These are phyloP conservation scores for Belonocnema kinseyi DNA, from an alignment of 1,140 invertebrate species.

Conservation along the genomic window DNA sequence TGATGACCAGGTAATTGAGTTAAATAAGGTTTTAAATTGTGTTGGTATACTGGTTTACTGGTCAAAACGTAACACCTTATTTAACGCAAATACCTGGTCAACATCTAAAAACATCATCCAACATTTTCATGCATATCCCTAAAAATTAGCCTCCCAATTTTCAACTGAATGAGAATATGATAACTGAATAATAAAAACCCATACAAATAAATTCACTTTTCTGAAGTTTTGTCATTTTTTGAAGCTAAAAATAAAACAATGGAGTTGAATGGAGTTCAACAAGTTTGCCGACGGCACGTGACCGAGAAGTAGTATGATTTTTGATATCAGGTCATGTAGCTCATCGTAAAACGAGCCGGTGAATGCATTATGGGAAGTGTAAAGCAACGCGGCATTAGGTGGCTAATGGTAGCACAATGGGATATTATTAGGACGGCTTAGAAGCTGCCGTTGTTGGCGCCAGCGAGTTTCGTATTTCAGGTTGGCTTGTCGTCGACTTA, in stretches of 20 bases:
- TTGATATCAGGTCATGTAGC: constrained; percentile 37
- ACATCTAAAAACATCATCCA: no score
- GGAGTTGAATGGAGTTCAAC: not conserved
- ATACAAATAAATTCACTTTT: not conserved
- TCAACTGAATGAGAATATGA: no score
- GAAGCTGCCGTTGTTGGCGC: constrained; percentile 63
- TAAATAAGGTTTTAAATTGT: no score
- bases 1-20: no score
- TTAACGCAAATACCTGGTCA: no score
- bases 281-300: constrained; percentile 38
- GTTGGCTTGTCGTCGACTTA: constrained; percentile 53
- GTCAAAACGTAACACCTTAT: no score
- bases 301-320: constrained; percentile 19
- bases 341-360: constrained; percentile 42
- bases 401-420: constrained; percentile 73
- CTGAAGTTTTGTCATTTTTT: not conserved
- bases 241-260: not conserved
- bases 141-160: no score
- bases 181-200: no score
- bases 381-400: constrained; percentile 55
- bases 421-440: constrained; percentile 70
- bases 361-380: constrained; percentile 41
- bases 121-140: no score
- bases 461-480: constrained; percentile 71
- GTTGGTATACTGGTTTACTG: no score